Base-by-base conservation (phyloP, 1,140 invertebrate genomes). In the Battus philenor region DNA sequence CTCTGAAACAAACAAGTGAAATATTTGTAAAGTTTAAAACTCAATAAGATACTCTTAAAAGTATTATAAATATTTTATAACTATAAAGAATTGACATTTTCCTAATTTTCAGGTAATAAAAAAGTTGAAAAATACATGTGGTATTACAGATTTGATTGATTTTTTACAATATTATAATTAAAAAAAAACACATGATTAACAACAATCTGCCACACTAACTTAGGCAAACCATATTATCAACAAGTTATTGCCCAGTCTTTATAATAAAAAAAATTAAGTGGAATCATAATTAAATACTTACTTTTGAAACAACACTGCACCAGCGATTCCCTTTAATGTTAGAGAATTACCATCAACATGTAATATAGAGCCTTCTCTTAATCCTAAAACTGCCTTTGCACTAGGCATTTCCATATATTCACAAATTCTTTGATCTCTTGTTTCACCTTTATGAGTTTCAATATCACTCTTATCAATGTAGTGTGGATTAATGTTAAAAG, bases 401-500 rank as follows among this genome's bases (percentile, higher is more conserved):
- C 88, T 82, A 20, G 78, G 66, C 54, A 90, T 87, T 49, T 90
- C 85, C 50, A 91, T 86, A 78, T 90, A 94, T 77, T 94, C 90
- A 36, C 69, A 50, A 27, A 94, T 91, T 56, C 93, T 87, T 61
- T 92, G 86, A 59, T 93, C 89, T 82, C 93, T 89, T 63, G 89
- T 92, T 82, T 93, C 93, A 16, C 93, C 93, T 83, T 91, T 93
- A 72, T 94, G 93, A 47, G 77, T 91, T 46, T 87, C 89, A 60
- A 75, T 87, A 8, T 83, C 60, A 57, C 90, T 82, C 26, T 89
- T 67, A 39, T 95, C 93, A 53, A 93, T 70, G 69, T 94, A 96
- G 77, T 96, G 94, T 20, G 94, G 93, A 79, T 95, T 96, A 27
- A 96, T 94, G 73, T 96, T 95, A 69, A 95, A 95, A 2, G 93